Evolutionary conservation across 2,113 vertebrate genomes (phyloP).

Genomic region (Ia io): DNA sequence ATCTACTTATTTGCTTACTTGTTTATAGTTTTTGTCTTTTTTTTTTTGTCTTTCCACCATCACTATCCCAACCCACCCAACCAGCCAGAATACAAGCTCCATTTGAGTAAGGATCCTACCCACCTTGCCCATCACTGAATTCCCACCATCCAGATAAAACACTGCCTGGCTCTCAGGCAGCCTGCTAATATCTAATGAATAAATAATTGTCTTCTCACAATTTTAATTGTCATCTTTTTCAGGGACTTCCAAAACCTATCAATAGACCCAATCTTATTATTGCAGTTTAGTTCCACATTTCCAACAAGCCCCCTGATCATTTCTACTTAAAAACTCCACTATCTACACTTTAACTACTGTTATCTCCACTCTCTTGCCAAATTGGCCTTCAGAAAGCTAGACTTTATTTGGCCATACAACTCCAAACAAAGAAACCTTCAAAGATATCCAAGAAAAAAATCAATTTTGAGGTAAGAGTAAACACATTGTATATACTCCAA

Average conservation of each 20-base stretch:
- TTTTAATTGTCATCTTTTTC: not conserved
- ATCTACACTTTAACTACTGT: not conserved
- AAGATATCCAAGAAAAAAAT: not conserved
- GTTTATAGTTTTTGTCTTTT: not conserved
- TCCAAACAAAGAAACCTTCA: not conserved
- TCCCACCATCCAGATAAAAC: not conserved
- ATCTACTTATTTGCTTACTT: not conserved
- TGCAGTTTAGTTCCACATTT: not conserved
- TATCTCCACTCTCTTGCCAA: not conserved
- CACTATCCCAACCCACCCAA: not conserved
- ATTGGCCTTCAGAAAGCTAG: slow-evolving; percentile 20
- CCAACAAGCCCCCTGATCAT: not conserved
- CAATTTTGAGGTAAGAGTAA: not conserved
- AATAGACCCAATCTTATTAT: not conserved
- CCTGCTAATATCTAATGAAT: not conserved
- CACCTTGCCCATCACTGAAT: not conserved
- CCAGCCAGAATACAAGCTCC: not conserved
- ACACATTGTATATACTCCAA: not conserved
- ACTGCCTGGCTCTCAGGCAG: not conserved
- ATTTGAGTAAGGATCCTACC: not conserved
- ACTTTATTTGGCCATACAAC: not conserved
- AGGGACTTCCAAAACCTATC: not conserved
- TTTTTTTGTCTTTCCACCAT: not conserved
- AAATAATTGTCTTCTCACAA: not conserved
- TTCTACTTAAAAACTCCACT: not conserved